These are phyloP conservation scores for Mirza zaza DNA, from an alignment of 2,113 vertebrate species.

Conservation along the genomic window DNA sequence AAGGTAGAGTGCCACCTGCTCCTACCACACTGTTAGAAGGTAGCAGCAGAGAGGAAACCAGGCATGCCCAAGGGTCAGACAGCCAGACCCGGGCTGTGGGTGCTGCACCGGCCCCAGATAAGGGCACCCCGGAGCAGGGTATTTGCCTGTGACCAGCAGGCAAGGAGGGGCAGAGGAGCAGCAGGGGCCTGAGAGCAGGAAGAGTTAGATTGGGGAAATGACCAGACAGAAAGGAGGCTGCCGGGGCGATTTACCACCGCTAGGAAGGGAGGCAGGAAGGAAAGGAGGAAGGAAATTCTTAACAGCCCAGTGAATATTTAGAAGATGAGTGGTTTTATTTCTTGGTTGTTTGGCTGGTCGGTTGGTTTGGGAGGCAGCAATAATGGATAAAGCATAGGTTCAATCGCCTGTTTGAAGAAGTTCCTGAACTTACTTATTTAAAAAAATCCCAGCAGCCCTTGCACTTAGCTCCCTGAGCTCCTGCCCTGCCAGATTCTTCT, in stretches of 20 bases:
- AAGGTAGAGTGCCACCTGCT: not conserved
- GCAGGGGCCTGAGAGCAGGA: not conserved
- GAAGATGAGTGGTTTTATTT: not conserved
- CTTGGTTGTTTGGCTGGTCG: not conserved
- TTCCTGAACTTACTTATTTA: not conserved
- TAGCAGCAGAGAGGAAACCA: not conserved
- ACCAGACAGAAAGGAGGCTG: not conserved
- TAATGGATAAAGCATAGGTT: not conserved
- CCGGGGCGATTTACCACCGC: not conserved
- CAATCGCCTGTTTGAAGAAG: not conserved
- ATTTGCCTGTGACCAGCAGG: not conserved
- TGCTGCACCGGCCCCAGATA: not conserved
- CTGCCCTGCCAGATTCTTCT: not conserved
- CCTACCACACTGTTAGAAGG: not conserved
- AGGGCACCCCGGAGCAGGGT: not conserved
- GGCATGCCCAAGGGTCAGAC: not conserved
- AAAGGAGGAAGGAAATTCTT: not conserved
- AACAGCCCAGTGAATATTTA: not conserved
- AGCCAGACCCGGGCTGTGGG: not conserved
- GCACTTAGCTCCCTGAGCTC: not conserved
- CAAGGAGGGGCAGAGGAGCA: not conserved
- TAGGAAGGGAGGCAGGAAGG: not conserved
- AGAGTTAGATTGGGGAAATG: not conserved
- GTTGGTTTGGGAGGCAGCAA: not conserved
- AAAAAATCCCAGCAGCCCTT: not conserved